Percentiles rank a stretch among this genome's conserved stretches.
Conservation (phyloP, 1,140 invertebrate species). For the Camponotus pennsylvanicus region DNA sequence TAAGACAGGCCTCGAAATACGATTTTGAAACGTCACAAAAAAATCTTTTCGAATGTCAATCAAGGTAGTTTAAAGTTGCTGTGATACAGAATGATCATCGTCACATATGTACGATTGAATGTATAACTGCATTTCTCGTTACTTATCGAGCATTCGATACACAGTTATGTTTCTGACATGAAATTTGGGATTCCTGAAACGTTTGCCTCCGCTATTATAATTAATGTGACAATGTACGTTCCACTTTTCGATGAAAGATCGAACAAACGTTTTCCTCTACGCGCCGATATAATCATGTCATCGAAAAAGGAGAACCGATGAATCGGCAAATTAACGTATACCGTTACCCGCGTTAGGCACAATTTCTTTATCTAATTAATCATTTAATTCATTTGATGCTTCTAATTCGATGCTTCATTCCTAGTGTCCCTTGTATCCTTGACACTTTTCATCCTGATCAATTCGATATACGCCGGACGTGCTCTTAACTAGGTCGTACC, state of each 20-base stretch:
- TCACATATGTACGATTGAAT: slow-evolving; percentile 11
- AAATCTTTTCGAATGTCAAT: background rate
- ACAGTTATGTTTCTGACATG: slow-evolving; percentile 16
- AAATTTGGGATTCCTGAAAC: background rate
- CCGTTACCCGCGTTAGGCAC: slow-evolving; percentile 64
- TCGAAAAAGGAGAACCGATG: slow-evolving; percentile 63
- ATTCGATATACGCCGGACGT: slow-evolving; percentile 32
- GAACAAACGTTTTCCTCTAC: slow-evolving; percentile 52
- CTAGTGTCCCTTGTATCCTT: slow-evolving; percentile 50
- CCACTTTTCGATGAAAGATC: slow-evolving; percentile 51
- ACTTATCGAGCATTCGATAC: background rate
- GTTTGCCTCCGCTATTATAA: slow-evolving; percentile 36
- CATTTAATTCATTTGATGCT: slow-evolving; percentile 49
- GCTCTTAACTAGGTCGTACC: slow-evolving; percentile 74
- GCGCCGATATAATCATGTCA: slow-evolving; percentile 39
- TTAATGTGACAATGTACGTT: slow-evolving; percentile 58
- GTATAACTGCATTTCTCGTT: slow-evolving; percentile 33
- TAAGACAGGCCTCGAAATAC: background rate
- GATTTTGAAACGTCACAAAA: background rate
- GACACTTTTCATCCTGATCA: slow-evolving; percentile 61
- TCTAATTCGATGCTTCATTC: slow-evolving; percentile 35
- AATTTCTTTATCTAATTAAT: slow-evolving; percentile 65
- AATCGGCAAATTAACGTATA: slow-evolving; percentile 57
- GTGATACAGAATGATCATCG: background rate
- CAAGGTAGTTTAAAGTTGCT: background rate